These are phyloP conservation scores for Oophaga pumilio DNA, from an alignment of 2,113 vertebrate species.

Conservation along the genomic window DNA sequence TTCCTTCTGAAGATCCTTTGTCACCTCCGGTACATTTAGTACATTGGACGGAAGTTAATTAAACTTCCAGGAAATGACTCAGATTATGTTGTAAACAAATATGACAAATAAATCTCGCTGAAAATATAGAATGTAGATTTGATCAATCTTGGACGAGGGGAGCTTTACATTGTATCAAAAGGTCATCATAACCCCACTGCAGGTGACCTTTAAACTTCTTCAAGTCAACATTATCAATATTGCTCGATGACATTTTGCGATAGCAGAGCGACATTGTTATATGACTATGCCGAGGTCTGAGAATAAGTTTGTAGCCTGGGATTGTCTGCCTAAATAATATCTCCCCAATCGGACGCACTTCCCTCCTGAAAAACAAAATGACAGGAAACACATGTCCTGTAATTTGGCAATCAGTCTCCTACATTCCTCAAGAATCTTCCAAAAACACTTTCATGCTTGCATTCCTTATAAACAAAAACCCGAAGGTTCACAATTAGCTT, in stretches of 20 bases:
- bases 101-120: not conserved
- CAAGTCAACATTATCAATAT: constrained; percentile 36
- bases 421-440: constrained; percentile 58
- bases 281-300: constrained; percentile 8
- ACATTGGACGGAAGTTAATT: not conserved
- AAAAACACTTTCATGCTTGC: constrained; percentile 56
- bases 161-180: constrained; percentile 7
- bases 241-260: constrained; percentile 39
- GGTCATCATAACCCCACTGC: constrained; percentile 19
- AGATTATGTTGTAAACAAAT: constrained; percentile 14
- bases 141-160: not conserved
- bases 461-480: constrained; percentile 55
- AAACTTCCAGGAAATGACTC: constrained; percentile 37
- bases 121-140: not conserved
- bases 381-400: constrained; percentile 56
- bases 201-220: constrained; percentile 46
- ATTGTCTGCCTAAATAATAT: constrained; percentile 54
- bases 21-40: constrained; percentile 11
- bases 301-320: constrained; percentile 40
- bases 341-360: constrained; percentile 55
- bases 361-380: constrained; percentile 58
- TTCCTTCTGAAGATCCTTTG: not conserved
- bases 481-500: constrained; percentile 42
- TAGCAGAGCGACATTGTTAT: constrained; percentile 36
- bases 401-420: constrained; percentile 52